These are phyloP conservation scores for Myotis findleyi DNA, from an alignment of 2,797 vertebrate genomes.

Conservation along the genomic window DNA sequence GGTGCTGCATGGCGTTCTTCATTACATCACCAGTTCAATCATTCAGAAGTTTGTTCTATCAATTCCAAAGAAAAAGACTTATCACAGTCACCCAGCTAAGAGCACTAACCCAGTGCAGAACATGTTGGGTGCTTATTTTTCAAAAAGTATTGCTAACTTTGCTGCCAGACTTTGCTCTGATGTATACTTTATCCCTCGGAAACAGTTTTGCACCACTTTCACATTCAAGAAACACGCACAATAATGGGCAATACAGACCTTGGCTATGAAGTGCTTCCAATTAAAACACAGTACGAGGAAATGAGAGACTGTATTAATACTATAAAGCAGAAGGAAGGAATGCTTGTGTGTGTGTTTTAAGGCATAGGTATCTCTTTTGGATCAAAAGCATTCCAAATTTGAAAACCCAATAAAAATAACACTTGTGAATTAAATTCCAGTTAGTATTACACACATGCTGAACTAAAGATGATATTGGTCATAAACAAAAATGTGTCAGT, in stretches of 20 bases:
- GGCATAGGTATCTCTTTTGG: slow-evolving; percentile 68
- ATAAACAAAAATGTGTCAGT: slow-evolving; percentile 65
- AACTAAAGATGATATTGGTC: slow-evolving; percentile 65
- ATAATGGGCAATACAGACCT: slow-evolving; percentile 98
- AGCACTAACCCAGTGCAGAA: slow-evolving; percentile 88
- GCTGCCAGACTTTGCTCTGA: slow-evolving; percentile 94
- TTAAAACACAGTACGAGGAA: slow-evolving; percentile 98
- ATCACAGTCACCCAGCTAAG: slow-evolving; percentile 82
- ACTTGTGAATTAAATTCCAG: slow-evolving; percentile 62
- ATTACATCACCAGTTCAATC: slow-evolving; percentile 92
- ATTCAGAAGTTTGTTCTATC: slow-evolving; percentile 92
- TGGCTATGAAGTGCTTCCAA: slow-evolving; percentile 95
- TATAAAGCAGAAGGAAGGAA: slow-evolving; percentile 93
- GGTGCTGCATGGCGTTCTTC: slow-evolving; percentile 93
- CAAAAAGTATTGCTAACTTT: slow-evolving; percentile 96
- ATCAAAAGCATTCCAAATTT: slow-evolving; percentile 77
- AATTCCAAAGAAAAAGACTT: slow-evolving; percentile 88
- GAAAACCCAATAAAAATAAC: slow-evolving; percentile 76
- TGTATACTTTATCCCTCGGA: slow-evolving; percentile 93
- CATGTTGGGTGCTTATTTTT: slow-evolving; percentile 95
- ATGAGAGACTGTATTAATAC: slow-evolving; percentile 94
- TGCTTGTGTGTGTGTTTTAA: slow-evolving; percentile 89
- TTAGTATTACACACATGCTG: not conserved
- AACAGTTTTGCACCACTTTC: slow-evolving; percentile 95
- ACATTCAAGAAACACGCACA: slow-evolving; percentile 97